These are phyloP conservation scores for Elysia chlorotica DNA, from an alignment of 1,140 invertebrate species.

Conservation along the genomic window DNA sequence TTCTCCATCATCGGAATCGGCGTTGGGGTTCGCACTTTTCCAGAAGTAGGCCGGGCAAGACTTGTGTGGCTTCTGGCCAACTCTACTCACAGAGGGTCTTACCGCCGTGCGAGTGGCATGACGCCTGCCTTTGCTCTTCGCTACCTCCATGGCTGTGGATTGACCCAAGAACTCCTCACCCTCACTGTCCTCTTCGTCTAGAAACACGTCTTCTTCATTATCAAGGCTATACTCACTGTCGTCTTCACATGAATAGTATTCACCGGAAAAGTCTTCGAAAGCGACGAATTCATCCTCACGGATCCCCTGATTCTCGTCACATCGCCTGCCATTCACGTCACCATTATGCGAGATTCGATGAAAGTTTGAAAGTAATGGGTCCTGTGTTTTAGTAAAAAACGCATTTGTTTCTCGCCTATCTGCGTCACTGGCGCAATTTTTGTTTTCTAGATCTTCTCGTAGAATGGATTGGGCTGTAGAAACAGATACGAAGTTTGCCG, in stretches of 20 bases:
- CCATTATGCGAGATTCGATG: too few relatives aligned
- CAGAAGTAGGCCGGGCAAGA: slow-evolving; percentile 30
- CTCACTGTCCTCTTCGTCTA: background rate
- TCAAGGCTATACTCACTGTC: background rate
- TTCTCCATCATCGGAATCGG: background rate
- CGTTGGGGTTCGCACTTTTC: background rate
- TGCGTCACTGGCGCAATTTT: too few relatives aligned
- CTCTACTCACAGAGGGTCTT: background rate
- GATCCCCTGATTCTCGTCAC: too few relatives aligned
- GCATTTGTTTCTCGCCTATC: too few relatives aligned
- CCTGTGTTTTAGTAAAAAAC: too few relatives aligned
- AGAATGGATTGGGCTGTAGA: too few relatives aligned
- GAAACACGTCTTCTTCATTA: background rate
- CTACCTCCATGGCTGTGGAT: background rate
- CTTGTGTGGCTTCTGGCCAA: slow-evolving; percentile 29
- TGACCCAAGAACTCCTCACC: too few relatives aligned
- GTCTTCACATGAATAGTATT: background rate
- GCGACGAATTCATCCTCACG: too few relatives aligned
- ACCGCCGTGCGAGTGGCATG: background rate
- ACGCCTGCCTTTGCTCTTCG: background rate
- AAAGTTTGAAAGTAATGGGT: too few relatives aligned
- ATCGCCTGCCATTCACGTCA: too few relatives aligned
- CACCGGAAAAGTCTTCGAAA: background rate
- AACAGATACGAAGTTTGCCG: too few relatives aligned
- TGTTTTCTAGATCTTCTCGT: too few relatives aligned